These are phyloP conservation scores for Selene dorsalis DNA, from an alignment of 2,797 vertebrate species.

Conservation along the genomic window DNA sequence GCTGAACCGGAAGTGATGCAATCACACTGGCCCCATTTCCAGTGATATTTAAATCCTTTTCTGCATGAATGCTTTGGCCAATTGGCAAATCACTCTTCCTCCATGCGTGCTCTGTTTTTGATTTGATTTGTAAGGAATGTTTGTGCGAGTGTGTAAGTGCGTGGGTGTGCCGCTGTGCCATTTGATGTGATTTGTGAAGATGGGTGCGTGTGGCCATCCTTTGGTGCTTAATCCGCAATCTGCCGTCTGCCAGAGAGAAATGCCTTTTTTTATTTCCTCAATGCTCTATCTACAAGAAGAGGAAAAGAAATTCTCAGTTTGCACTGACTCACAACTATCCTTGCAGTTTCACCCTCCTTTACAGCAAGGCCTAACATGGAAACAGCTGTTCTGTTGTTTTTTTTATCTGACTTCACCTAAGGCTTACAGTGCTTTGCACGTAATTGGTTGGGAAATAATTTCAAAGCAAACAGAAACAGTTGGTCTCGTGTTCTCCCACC, in stretches of 20 bases:
- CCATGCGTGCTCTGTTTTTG: slow-evolving; percentile 57
- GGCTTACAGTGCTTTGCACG: background rate
- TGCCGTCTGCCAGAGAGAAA: slow-evolving; percentile 49
- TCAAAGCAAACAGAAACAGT: slow-evolving; percentile 24
- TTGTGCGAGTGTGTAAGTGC: slow-evolving; percentile 58
- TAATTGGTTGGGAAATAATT: slow-evolving; percentile 27
- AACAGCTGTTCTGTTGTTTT: slow-evolving; percentile 18
- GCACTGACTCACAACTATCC: slow-evolving; percentile 36
- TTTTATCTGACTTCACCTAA: slow-evolving; percentile 24
- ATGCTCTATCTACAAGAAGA: slow-evolving; percentile 7
- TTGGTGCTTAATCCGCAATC: slow-evolving; percentile 70
- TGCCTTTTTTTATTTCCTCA: slow-evolving; percentile 6
- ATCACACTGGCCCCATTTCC: slow-evolving; percentile 77
- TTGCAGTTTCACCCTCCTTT: slow-evolving; percentile 24
- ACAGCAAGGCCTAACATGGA: slow-evolving; percentile 7
- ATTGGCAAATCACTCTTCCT: slow-evolving; percentile 65
- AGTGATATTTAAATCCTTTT: slow-evolving; percentile 83
- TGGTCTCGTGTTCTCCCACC: slow-evolving; percentile 7
- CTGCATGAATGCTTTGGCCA: slow-evolving; percentile 69
- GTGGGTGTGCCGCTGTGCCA: slow-evolving; percentile 55
- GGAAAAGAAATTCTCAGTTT: slow-evolving; percentile 12
- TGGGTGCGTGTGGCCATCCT: slow-evolving; percentile 62
- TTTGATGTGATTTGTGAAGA: slow-evolving; percentile 76
- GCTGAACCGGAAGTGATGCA: slow-evolving; percentile 81
- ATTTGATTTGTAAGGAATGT: slow-evolving; percentile 73